Percentiles rank a stretch among this genome's conserved stretches.
These are phyloP conservation scores for Echinarachnius parma DNA, from an alignment of 53 echinoderm and acorn worm species.

Conservation along the genomic window DNA sequence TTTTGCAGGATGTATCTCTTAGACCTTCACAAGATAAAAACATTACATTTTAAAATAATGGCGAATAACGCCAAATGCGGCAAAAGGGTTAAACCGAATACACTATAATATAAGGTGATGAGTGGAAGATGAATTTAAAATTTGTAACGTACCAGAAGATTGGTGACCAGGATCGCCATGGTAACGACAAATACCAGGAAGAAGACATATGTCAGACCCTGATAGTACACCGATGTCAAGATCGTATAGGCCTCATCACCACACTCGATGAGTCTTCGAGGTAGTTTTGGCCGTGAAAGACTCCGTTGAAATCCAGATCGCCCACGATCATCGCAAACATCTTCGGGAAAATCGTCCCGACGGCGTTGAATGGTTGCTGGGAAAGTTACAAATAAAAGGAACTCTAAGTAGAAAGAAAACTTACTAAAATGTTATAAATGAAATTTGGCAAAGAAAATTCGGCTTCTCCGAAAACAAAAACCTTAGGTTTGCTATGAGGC, in stretches of 20 bases:
- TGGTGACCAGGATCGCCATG: slow-evolving; percentile 95
- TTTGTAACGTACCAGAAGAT: slow-evolving; percentile 75
- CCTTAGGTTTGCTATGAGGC: too few relatives aligned
- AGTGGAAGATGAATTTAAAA: background rate
- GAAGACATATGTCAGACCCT: slow-evolving; percentile 62
- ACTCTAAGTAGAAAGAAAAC: too few relatives aligned
- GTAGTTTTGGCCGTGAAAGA: slow-evolving; percentile 80
- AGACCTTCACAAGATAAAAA: too few relatives aligned
- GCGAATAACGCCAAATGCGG: too few relatives aligned
- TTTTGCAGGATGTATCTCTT: too few relatives aligned
- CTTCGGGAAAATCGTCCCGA: slow-evolving; percentile 70
- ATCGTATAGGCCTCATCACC: slow-evolving; percentile 39
- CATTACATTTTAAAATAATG: too few relatives aligned
- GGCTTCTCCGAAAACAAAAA: too few relatives aligned
- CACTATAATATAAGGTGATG: background rate
- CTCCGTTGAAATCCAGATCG: slow-evolving; percentile 75
- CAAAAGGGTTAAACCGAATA: too few relatives aligned
- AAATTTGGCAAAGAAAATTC: too few relatives aligned
- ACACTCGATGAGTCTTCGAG: slow-evolving; percentile 20
- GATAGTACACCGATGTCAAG: slow-evolving; percentile 55
- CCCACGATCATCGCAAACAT: slow-evolving; percentile 97
- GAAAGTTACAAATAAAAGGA: background rate
- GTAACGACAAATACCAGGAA: slow-evolving; percentile 72
- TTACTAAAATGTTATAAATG: too few relatives aligned
- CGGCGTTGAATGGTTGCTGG: slow-evolving; percentile 74